phyloP scores from a whole-genome alignment of 1,140 invertebrate species.

The Temnothorax curvispinosus region DNA sequence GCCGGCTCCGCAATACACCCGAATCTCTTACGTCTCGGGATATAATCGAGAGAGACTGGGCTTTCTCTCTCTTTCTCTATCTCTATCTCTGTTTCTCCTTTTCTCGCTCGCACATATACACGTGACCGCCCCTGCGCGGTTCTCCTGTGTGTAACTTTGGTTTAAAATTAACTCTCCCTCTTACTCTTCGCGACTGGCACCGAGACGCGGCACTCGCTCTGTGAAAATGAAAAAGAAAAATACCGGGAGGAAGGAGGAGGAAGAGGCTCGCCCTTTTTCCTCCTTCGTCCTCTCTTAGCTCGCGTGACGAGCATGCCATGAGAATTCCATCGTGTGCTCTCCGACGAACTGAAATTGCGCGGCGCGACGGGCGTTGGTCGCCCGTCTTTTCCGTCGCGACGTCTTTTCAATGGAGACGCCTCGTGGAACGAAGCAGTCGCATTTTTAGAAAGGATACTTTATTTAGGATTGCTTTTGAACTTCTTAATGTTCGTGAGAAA shows the following conservation, averaged over 20 bases:
- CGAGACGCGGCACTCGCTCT: slow-evolving; percentile 7
- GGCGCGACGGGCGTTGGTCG: neutral
- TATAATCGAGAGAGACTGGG: slow-evolving; percentile 8
- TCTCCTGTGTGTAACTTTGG: slow-evolving; percentile 52
- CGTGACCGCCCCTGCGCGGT: neutral
- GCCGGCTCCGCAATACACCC: neutral
- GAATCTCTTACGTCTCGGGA: slow-evolving; percentile 2
- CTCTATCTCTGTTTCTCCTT: neutral
- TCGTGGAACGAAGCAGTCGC: neutral
- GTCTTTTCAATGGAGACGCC: neutral
- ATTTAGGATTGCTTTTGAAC: neutral
- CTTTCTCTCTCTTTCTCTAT: slow-evolving; percentile 15
- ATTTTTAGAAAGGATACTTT: neutral
- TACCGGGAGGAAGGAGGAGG: neutral
- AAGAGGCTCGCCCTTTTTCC: neutral
- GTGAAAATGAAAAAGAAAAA: slow-evolving; percentile 28
- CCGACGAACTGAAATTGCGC: slow-evolving; percentile 18
- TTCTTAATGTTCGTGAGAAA: neutral
- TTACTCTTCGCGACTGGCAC: slow-evolving; percentile 13
- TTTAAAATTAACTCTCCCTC: slow-evolving; percentile 69
- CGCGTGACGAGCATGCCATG: neutral
- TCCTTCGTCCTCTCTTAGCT: neutral
- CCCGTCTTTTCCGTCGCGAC: neutral
- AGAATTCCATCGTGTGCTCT: slow-evolving; percentile 20
- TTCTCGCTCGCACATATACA: neutral